These are phyloP conservation scores for Emydocephalus ijimae DNA, from an alignment of 2,113 vertebrate species.

Conservation along the genomic window DNA sequence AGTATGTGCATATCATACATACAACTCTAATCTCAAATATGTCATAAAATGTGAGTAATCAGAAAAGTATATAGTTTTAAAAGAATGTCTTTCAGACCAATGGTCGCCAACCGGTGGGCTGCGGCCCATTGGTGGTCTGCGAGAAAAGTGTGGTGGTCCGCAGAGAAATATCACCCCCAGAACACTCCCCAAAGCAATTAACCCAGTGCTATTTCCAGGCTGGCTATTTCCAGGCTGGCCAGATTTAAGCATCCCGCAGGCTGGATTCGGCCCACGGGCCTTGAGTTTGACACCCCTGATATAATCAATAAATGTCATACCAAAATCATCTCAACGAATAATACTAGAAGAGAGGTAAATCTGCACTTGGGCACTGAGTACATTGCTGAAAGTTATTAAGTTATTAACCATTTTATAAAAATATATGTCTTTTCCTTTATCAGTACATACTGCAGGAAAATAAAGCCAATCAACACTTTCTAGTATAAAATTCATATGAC, in stretches of 20 bases:
- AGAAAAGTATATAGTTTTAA: not conserved
- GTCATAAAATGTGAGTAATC: conserved; percentile 12
- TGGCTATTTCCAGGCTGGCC: too few relatives aligned
- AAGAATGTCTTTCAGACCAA: too few relatives aligned
- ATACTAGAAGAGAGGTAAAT: not conserved
- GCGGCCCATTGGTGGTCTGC: too few relatives aligned
- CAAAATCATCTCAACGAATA: conserved; percentile 14
- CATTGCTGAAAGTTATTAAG: not conserved
- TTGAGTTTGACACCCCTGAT: not conserved
- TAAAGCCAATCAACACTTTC: not conserved
- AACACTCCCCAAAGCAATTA: too few relatives aligned
- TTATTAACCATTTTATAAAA: not conserved
- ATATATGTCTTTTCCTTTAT: not conserved
- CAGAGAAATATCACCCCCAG: too few relatives aligned
- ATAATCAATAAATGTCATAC: not conserved
- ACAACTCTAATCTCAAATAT: not conserved
- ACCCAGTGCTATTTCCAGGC: too few relatives aligned
- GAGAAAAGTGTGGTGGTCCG: too few relatives aligned
- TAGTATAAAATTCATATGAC: not conserved
- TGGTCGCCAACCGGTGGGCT: too few relatives aligned
- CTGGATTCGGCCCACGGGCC: too few relatives aligned
- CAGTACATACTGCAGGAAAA: not conserved
- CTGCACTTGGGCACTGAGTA: not conserved
- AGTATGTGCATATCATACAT: not conserved
- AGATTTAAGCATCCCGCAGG: too few relatives aligned